Base-by-base conservation (phyloP, 2,113 vertebrate species). In the Amphiprion ocellaris region DNA sequence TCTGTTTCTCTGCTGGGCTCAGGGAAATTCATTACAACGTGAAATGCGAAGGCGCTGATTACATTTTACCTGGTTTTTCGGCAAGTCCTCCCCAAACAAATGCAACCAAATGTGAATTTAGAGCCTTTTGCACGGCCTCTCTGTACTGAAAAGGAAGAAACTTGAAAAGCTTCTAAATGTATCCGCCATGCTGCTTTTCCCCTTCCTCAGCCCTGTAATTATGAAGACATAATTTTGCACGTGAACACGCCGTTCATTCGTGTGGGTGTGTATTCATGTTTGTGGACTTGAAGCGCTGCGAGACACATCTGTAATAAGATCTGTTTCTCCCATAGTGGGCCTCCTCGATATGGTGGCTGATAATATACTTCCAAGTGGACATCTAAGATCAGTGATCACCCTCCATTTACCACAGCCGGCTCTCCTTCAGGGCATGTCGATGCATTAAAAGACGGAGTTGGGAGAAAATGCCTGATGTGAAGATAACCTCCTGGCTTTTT, bases 301-400 rank as follows among this genome's bases (percentile, higher is more conserved):
- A 66, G 64, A 41, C 78, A 41, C 70, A 82, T 78, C 75, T 79
- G 73, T 89, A 77, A 87, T 80, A 16, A 72, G 74, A 86, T 90
- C 79, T 64, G 49, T 74, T 78, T 67, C 62, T 74, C 44, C 65
- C 21, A 70, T 14, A 70, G 79, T 39, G 58, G 74, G 71, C 67
- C 58, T 62, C 7, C 53, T 68, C 11, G 72, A 91, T 88, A 60
- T 66, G 52, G 24, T 5, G 10, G 47, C 82, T 82, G 84, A 92
- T 92, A 91, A 83, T 39, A 74, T 10, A 75, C 79, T 82, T 87
- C 58, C 30, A 71, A 75, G 84, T 68, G 79, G 77, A 81, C 75
- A 71, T 78, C 79, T 79, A 64, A 87, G 75, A 91, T 87, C 55
- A 79, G 65, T 79, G 92, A 92, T 94, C 90, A 85, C 21, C 71